Percentiles rank a stretch among this genome's conserved stretches.
phyloP scores from a whole-genome alignment of 1,140 invertebrate genomes.

The Bombyx mandarina region DNA sequence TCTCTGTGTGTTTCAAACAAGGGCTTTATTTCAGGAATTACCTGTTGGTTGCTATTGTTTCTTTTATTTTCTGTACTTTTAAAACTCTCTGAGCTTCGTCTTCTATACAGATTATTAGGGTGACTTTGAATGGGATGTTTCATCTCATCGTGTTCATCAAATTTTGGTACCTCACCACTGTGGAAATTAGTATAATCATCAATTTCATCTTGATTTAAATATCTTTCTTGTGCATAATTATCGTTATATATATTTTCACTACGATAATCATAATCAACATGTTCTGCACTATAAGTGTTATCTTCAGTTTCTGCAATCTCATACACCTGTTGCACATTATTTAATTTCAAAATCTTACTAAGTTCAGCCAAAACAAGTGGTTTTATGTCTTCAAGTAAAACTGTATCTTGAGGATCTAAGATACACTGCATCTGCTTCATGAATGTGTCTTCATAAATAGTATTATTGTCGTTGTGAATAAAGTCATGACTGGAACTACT shows the following conservation, averaged over 20 bases:
- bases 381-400: conserved; percentile 59
- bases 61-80: conserved; percentile 23
- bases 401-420: conserved; percentile 58
- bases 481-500: conserved; percentile 44
- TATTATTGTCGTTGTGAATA: conserved; percentile 55
- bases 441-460: conserved; percentile 64
- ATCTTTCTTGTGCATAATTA: conserved; percentile 10
- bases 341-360: conserved; percentile 48
- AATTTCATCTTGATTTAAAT: conserved; percentile 13
- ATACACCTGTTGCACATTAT: conserved; percentile 32
- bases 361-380: conserved; percentile 61
- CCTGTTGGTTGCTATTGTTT: conserved; percentile 16
- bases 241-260: conserved; percentile 19
- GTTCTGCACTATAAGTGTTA: neutral
- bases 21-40: conserved; percentile 13
- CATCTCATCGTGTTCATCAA: conserved; percentile 26
- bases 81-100: conserved; percentile 19
- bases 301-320: conserved; percentile 21
- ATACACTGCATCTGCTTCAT: conserved; percentile 66
- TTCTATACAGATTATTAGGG: conserved; percentile 8
- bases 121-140: conserved; percentile 24
- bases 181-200: conserved; percentile 4
- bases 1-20: conserved; percentile 38
- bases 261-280: conserved; percentile 12
- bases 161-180: conserved; percentile 20